Base-by-base conservation (phyloP, 2,113 vertebrate genomes). In the Edolisoma coerulescens region DNA sequence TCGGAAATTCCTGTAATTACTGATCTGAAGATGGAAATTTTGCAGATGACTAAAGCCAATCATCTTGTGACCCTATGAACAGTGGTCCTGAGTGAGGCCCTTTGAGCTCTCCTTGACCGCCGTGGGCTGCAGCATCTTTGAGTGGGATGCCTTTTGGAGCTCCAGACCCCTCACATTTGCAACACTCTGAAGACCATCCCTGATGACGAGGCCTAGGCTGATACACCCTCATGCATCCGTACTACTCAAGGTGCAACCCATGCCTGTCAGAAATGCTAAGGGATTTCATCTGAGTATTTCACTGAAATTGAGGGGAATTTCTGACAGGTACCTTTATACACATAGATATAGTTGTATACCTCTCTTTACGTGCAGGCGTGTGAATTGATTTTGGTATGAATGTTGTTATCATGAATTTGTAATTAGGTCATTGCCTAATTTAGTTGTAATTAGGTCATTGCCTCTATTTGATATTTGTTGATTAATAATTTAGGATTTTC, bases 191-290 rank as follows among this genome's bases (percentile, higher is more conserved):
- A 50, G 47, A 37, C 3, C 18, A 37, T 6, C 12, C 18, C 45
- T 33, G 45, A 23, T 19, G 33, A 39, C 8, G 32, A 33, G 26
- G 37, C 15, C 28, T 1, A 15, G 50, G 44, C 30, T 68, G 37
- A 15, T 6, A 32, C 1, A 1, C 4, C 32, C 7, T 18, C 44
- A 35, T 17, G 27, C 27, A 37, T 18, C 18, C 16, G 22, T 21
- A 2, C 17, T 33, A 30, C 41, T n/a, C 1, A 0, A 12, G 0
- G 1, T 52, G 22, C 5, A 52, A 13, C 14, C 33, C 37, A 18
- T 11, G 12, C 21, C 45, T 52, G 11, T 3, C 27, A 77, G 54
- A 37, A 44, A 33, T 23, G 33, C 14, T 9, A 13, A 13, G 45
- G 23, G 39, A 45, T 53, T 33, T 33, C 18, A 45, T 12, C 28